Base-by-base conservation (phyloP, 2,113 vertebrate species). In the Terrapene triunguis region DNA sequence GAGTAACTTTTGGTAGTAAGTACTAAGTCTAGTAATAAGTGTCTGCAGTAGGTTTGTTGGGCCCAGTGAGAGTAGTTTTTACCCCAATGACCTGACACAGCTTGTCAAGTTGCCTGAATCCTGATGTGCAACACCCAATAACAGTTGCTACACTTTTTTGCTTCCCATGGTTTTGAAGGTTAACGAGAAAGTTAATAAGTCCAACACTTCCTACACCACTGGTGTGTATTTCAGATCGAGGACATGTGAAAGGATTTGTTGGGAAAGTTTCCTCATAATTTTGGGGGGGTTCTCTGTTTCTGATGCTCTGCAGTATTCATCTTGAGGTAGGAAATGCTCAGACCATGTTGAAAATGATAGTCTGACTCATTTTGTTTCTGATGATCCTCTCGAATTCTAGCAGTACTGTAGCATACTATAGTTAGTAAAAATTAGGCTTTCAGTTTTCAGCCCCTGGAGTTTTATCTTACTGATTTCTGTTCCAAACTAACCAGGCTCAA, bases 401-500 rank as follows among this genome's bases (percentile, higher is more conserved):
- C 8, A 62, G 25, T 81, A 81, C 17, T 57, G 24, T 88, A 88
- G 27, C 10, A 57, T 92, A 17, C 51, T 95, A 50, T 85, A 62
- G 89, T 81, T 38, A 89, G 89, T 90, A 74, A 82, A 80, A 94
- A 83, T 94, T 87, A 90, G 59, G 42, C 44, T 91, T 93, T 93
- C 89, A 80, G 53, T 90, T 94, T 95, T 57, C 92, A 90, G 62
- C 32, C 42, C 82, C 76, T 97, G 87, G 93, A 79, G 32, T 55
- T 93, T 92, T 25, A 95, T 84, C 86, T 96, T 80, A 50, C 85
- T 82, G 54, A 72, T 91, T 95, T 87, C 55, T 95, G 62, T 47
- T 47, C 44, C 44, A 47, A 47, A 47, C 44, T 8, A 47, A 47
- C 44, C 44, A 47, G 44, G 92, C 53, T 69, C 89, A 22, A 88